Evolutionary conservation across 2,888 invertebrate genomes (phyloP).

Genomic region (Esperia sulphurella): DNA sequence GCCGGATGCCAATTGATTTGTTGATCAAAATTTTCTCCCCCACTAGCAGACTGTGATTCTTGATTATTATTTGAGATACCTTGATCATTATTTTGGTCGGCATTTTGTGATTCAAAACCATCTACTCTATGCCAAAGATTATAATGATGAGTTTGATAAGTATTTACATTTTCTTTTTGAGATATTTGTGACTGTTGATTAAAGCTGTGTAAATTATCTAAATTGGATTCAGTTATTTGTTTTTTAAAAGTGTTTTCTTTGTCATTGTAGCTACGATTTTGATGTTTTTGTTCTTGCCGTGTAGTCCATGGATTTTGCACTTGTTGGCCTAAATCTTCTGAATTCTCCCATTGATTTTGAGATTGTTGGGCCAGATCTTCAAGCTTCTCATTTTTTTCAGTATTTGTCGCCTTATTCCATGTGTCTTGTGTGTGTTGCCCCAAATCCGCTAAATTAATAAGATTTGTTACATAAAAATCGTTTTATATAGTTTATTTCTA

Average conservation of each 20-base stretch:
- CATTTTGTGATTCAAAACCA: constrained; percentile 3
- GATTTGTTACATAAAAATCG: constrained; percentile 13
- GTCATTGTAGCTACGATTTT: not conserved
- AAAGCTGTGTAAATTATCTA: not conserved
- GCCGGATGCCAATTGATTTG: constrained; percentile 9
- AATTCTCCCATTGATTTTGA: constrained; percentile 26
- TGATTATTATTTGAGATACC: not conserved
- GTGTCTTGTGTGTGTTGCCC: constrained; percentile 18
- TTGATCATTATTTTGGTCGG: not conserved
- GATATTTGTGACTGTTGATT: not conserved
- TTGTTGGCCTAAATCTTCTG: constrained; percentile 27
- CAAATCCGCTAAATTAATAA: constrained; percentile 27
- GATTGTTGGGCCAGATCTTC: constrained; percentile 22
- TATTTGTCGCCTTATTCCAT: constrained; percentile 7
- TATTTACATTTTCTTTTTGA: not conserved
- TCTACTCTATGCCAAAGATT: not conserved
- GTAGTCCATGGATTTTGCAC: not conserved
- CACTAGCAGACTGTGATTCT: not conserved
- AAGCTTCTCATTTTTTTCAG: constrained; percentile 14
- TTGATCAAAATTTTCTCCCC: constrained; percentile 13
- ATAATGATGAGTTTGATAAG: not conserved
- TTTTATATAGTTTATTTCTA: constrained; percentile 3
- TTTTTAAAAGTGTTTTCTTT: not conserved
- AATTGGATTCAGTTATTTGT: not conserved
- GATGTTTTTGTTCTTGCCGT: not conserved